Percentiles rank a stretch among this genome's conserved stretches.
phyloP scores from a whole-genome alignment of 2,888 invertebrate genomes.

The Nephrotoma flavescens region DNA sequence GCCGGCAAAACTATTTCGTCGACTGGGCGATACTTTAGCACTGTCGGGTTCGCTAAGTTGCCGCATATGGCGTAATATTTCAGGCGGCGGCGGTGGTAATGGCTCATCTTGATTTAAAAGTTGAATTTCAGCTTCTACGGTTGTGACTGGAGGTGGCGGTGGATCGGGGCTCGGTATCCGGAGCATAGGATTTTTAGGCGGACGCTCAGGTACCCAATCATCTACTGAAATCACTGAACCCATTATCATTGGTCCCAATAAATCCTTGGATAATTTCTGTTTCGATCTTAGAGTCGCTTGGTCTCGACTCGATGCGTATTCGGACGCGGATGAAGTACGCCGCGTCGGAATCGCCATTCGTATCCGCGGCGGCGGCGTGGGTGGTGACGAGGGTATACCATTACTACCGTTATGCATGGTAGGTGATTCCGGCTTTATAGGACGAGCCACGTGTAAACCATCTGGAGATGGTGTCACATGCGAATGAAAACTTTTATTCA shows the following conservation, averaged over 20 bases:
- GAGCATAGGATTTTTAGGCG: constrained; percentile 59
- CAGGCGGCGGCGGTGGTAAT: constrained; percentile 32
- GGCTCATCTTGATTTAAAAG: constrained; percentile 24
- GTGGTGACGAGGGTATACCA: constrained; percentile 17
- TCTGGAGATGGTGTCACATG: background rate
- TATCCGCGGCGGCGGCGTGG: constrained; percentile 28
- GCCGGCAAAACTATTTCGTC: constrained; percentile 32
- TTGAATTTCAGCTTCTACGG: constrained; percentile 21
- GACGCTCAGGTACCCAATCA: constrained; percentile 58
- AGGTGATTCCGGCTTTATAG: background rate
- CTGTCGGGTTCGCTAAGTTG: constrained; percentile 13
- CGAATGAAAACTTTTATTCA: constrained; percentile 4
- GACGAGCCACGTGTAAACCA: constrained; percentile 1
- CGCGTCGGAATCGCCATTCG: constrained; percentile 20
- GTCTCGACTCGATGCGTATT: constrained; percentile 38
- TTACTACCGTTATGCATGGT: background rate
- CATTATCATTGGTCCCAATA: constrained; percentile 44
- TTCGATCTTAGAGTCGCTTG: constrained; percentile 19
- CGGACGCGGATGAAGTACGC: constrained; percentile 51
- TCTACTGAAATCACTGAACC: constrained; percentile 47
- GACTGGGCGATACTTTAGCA: constrained; percentile 25
- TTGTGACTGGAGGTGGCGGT: constrained; percentile 27
- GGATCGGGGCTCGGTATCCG: constrained; percentile 33
- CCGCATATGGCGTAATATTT: constrained; percentile 22
- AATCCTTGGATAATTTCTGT: constrained; percentile 23